Evolutionary conservation across 2,888 invertebrate species (phyloP).

Genomic region (Heliconius aoede): DNA sequence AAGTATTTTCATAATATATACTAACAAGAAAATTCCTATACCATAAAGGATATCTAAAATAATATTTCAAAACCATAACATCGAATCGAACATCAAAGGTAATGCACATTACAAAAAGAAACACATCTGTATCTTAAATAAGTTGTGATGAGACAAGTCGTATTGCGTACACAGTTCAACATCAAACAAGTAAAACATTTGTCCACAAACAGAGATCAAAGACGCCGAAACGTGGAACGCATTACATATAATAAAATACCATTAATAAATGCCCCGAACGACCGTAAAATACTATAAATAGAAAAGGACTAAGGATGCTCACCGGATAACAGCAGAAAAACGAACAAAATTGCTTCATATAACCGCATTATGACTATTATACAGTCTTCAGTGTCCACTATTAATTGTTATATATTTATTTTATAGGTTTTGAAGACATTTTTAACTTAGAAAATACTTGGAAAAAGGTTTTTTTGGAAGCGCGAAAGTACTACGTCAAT

Average conservation of each 20-base stretch:
- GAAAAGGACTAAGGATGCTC: slow-evolving; percentile 75
- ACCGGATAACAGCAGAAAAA: slow-evolving; percentile 73
- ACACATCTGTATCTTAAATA: slow-evolving; percentile 26
- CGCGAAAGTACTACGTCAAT: slow-evolving; percentile 57
- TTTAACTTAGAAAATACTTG: slow-evolving; percentile 57
- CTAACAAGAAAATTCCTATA: neutral
- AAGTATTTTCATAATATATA: neutral
- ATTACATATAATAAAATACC: slow-evolving; percentile 64
- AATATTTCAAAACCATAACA: slow-evolving; percentile 11
- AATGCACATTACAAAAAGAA: slow-evolving; percentile 25
- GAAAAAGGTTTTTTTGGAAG: slow-evolving; percentile 57
- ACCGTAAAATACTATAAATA: slow-evolving; percentile 75
- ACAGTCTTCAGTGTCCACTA: slow-evolving; percentile 43
- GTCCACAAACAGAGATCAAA: slow-evolving; percentile 54
- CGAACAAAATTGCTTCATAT: slow-evolving; percentile 63
- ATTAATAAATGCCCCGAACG: slow-evolving; percentile 73
- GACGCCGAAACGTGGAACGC: slow-evolving; percentile 53
- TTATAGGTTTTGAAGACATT: slow-evolving; percentile 53
- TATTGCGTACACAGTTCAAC: slow-evolving; percentile 34
- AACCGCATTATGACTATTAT: slow-evolving; percentile 69
- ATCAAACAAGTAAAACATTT: slow-evolving; percentile 41
- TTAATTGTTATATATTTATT: slow-evolving; percentile 28
- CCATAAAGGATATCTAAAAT: neutral
- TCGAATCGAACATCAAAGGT: slow-evolving; percentile 6
- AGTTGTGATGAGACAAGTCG: slow-evolving; percentile 23